Base-by-base conservation (phyloP, 2,888 invertebrate genomes). In the Lepidocyrtoides sp. region DNA sequence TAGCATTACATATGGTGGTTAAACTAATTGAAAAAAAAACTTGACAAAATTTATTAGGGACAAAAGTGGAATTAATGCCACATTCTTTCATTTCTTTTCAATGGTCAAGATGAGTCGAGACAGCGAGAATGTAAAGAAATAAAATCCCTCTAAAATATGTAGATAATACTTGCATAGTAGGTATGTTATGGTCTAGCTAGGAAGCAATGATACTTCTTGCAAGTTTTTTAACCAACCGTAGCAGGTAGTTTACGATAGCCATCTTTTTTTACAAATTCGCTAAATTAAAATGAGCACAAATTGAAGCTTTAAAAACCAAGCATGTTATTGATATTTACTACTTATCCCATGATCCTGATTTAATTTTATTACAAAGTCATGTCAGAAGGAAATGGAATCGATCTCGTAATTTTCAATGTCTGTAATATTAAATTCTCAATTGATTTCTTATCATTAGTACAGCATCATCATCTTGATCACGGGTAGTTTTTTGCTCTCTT, bases 31-130 rank as follows among this genome's bases (percentile, higher is more conserved):
- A 87, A 89, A 82, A 82, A 81, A 83, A 89, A 82, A 44, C 72
- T 82, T 82, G 89, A 89, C 89, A 89, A 82, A 82, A 89, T 89
- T 89, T 89, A 89, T 89, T 89, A 89, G 44, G 82, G 72, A 75
- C 89, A 89, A 82, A 89, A 57, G 89, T 89, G 82, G 82, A 82
- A 89, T 89, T 89, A 89, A 82, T 89, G 82, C 82, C 82, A 72
- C 89, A 89, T 89, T 89, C 89, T 17, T 77, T 48, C 32, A 66
- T 84, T 54, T 20, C 69, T 29, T 72, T 84, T 69, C 84, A 51
- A 12, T 63, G 41, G 54, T 10, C 72, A 29, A n/a, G n/a, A 26
- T 29, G 14, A 75, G 14, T 23, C 1, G n/a, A 8, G 51, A 51
- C 2, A 51, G 51, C 2, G 51, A 51, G n/a, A 17, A 20, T 54